Percentiles rank a stretch among this genome's conserved stretches.
These are phyloP conservation scores for Heliconius eleuchia DNA, from an alignment of 1,140 invertebrate genomes.

Conservation along the genomic window DNA sequence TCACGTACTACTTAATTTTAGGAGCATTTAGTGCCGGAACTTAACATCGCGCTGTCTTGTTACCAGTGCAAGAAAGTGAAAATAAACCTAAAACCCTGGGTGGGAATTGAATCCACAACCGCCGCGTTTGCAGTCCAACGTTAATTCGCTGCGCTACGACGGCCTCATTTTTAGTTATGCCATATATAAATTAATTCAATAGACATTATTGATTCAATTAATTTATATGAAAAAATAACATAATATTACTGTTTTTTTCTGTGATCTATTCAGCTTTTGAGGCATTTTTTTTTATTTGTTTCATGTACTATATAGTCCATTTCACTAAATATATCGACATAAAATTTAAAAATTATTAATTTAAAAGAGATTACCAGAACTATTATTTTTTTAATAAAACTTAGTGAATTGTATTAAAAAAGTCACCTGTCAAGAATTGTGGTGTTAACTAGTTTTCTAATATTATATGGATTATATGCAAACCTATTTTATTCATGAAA, in stretches of 20 bases:
- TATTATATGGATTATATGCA: not conserved
- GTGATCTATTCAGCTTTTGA: not conserved
- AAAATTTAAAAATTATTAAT: not conserved
- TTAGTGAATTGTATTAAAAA: constrained; percentile 2
- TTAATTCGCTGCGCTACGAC: too few species aligned
- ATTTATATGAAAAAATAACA: not conserved
- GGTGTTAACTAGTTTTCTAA: not conserved
- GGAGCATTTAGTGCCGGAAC: too few species aligned
- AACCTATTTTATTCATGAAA: not conserved
- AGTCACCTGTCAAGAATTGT: not conserved
- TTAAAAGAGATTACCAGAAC: not conserved
- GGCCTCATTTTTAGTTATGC: too few species aligned
- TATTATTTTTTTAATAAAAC: not conserved
- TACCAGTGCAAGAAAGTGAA: too few species aligned
- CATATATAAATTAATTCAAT: not conserved
- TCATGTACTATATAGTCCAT: not conserved
- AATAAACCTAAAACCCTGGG: too few species aligned
- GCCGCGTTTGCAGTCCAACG: too few species aligned
- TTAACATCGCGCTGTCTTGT: too few species aligned
- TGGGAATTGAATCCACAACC: too few species aligned
- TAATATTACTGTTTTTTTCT: not conserved
- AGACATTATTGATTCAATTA: not conserved
- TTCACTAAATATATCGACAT: not conserved
- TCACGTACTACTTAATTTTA: too few species aligned
- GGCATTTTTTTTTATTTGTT: not conserved